These are phyloP conservation scores for Cotesia typhae DNA, from an alignment of 1,140 invertebrate species.

Conservation along the genomic window DNA sequence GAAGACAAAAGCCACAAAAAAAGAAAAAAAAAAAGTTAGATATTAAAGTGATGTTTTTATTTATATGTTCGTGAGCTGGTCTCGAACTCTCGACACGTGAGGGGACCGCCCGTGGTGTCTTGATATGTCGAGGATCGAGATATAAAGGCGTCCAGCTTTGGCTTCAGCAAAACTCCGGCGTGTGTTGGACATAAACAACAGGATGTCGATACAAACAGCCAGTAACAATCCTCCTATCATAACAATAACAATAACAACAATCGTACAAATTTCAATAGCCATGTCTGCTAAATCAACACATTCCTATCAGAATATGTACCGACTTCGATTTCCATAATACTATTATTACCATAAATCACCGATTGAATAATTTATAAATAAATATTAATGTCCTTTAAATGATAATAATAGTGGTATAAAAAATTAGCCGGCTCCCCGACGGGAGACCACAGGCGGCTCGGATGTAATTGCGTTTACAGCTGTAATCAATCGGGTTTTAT, in stretches of 20 bases:
- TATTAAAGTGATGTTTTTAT: too few species aligned
- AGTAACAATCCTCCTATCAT: background rate
- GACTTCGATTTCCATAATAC: too few species aligned
- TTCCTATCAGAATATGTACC: too few species aligned
- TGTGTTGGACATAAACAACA: constrained; percentile 44
- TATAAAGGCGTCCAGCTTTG: constrained; percentile 22
- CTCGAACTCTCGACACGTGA: background rate
- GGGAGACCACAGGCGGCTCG: constrained; percentile 30
- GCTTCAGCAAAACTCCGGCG: constrained; percentile 20
- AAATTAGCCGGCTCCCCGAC: constrained; percentile 16
- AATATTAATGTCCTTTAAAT: too few species aligned
- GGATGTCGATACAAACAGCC: background rate
- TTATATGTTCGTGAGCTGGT: too few species aligned
- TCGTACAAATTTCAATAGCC: too few species aligned
- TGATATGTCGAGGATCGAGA: background rate
- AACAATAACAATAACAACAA: constrained; percentile 17
- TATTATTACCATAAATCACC: too few species aligned
- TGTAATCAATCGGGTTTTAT: constrained; percentile 31
- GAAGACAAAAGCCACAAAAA: too few species aligned
- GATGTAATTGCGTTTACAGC: constrained; percentile 32
- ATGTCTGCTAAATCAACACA: too few species aligned
- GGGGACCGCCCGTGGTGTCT: constrained; percentile 23
- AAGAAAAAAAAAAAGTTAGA: too few species aligned
- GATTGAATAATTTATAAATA: too few species aligned
- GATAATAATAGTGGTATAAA: background rate